Evolutionary conservation across 2,888 invertebrate species (phyloP), one percentile per base, ranked within the genome.

Genomic region (Hypercompe scribonia): DNA sequence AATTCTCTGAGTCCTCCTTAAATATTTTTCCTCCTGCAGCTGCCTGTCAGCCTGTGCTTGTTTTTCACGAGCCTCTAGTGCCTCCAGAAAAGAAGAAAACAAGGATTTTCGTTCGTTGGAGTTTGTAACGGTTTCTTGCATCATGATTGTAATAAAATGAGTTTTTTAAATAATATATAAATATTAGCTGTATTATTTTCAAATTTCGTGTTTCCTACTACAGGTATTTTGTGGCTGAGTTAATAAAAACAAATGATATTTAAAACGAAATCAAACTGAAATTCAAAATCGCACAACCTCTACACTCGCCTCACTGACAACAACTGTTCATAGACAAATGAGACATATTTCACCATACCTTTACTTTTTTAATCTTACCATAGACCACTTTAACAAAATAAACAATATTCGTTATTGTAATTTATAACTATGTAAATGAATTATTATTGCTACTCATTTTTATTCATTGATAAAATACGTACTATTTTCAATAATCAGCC

Each of bases 61-160:
- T 79, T 91, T 91, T 74, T 95, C 93, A 75, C 90, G 88, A 46
- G 91, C 91, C 77, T 96, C 95, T 78, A 95, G 81, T 71, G 93
- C 91, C 74, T 95, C 94, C 84, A 96, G 86, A 77, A 94, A 91
- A 33, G 95, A 93, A 61, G 94, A 93, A 90, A 95, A 93, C 78
- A 95, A 83, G 70, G 95, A 93, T 92, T 94, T 94, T 84, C 89
- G 89, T 87, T 95, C 94, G 85, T 87, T 92, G 81, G 91, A 86
- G 86, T 91, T 95, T 84, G 91, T 94, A 95, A 95, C 95, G 94
- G 95, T 94, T 93, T 95, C 95, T 92, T 95, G 93, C 95, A 95
- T 95, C 89, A 87, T 92, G 81, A 78, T 86, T 78, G 81, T 78
- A 81, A 83, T 85, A 86, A 85, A 83, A 76, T 67, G 42, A 39